phyloP scores from a whole-genome alignment of 2,888 invertebrate genomes.

The Bimastos eiseni region DNA sequence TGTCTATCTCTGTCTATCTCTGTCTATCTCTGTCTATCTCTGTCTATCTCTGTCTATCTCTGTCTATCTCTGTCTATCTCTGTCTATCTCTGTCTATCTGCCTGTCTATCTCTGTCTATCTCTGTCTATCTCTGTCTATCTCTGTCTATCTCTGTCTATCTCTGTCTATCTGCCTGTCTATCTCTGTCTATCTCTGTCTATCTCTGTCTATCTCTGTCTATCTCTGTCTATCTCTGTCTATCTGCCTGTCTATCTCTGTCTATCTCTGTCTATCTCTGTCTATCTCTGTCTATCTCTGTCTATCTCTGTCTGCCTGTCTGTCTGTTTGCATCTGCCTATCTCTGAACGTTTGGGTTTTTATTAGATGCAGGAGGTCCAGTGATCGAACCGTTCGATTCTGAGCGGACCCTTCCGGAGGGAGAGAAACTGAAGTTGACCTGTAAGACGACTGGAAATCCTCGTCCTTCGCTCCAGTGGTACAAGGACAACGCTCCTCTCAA shows the following conservation, averaged over 20 bases:
- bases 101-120: background rate
- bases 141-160: background rate
- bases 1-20: background rate
- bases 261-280: background rate
- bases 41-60: background rate
- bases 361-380: background rate
- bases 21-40: background rate
- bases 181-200: background rate
- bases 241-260: background rate
- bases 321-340: background rate
- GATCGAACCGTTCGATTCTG: constrained; percentile 18
- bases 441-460: constrained; percentile 17
- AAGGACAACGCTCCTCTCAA: background rate
- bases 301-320: background rate
- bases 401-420: constrained; percentile 21
- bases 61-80: background rate
- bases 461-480: constrained; percentile 14
- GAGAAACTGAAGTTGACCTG: background rate
- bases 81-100: background rate
- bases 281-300: background rate
- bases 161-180: background rate
- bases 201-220: background rate
- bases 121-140: background rate
- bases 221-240: background rate
- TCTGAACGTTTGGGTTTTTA: background rate